Evolutionary conservation across 2,888 invertebrate genomes (phyloP), one percentile per base, ranked within the genome.

Genomic region (Teleiodes luculella): DNA sequence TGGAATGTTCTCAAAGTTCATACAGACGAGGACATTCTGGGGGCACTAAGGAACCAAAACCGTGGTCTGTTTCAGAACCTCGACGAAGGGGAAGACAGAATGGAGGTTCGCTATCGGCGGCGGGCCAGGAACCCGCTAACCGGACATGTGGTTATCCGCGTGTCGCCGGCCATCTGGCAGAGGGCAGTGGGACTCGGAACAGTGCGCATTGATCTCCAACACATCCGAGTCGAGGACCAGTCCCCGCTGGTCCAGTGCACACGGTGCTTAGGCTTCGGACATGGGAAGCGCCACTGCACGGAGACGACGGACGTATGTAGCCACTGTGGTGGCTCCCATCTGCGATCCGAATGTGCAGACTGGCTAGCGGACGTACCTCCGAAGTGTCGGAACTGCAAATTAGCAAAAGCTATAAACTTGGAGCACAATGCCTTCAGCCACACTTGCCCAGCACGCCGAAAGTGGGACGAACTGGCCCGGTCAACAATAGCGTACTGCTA

Each of bases 261-360:
- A 3, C 3, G 3, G 3, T 24, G 24, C 24, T 6, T 24, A 3
- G 24, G 24, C 6, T 24, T 24, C 6, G 24, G 24, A 24, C 24
- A 24, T 6, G 24, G 24, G 6, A 24, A 24, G 24, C 24, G 24
- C 3, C 24, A 24, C 24, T 24, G 57, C n/a, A 52, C n/a, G 2
- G 53, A 46, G 8, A 3, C 16, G 0, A 14, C 2, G 0, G 52
- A 47, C 1, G 1, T 35, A 1, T 57, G 55, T 24, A 53, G 53
- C 11, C 51, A 56, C 52, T 54, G 55, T 14, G 52, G 39, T 0
- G 56, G 47, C 3, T 45, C 52, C 3, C 56, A 58, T 8, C 30
- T 52, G 2, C 8, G 45, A 0, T 10, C 16, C 0, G 52, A 54
- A 1, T 59, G 59, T 10, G 13, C 52, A 0, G 41, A 33, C 2